Evolutionary conservation across 2,888 invertebrate species (phyloP).

Genomic region (Caenorhabditis japonica): DNA sequence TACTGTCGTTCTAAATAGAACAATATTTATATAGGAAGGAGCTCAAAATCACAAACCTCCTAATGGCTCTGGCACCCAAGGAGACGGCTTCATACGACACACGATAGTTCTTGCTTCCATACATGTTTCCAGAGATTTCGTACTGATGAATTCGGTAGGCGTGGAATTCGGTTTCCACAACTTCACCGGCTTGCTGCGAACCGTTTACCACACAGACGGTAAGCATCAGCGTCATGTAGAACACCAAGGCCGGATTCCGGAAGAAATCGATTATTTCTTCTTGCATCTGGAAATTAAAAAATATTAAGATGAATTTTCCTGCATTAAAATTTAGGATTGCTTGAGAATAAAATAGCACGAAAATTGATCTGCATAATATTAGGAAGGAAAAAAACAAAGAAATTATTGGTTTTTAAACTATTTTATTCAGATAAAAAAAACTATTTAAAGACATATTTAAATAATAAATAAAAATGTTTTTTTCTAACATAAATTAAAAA

Average conservation of each 20-base stretch:
- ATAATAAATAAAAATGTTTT: too few species aligned
- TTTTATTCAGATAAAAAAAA: too few species aligned
- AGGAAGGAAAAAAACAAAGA: too few species aligned
- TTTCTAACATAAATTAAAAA: too few species aligned
- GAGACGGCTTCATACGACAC: constrained; percentile 75
- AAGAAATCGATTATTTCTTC: constrained; percentile 67
- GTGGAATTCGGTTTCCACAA: constrained; percentile 66
- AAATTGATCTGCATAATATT: too few species aligned
- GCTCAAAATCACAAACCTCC: constrained; percentile 49
- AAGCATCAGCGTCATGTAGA: constrained; percentile 62
- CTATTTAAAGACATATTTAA: too few species aligned
- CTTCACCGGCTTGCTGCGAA: constrained; percentile 61
- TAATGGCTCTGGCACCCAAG: constrained; percentile 60
- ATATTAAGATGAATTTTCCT: not conserved
- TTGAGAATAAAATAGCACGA: too few species aligned
- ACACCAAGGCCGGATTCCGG: constrained; percentile 62
- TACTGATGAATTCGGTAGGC: constrained; percentile 76
- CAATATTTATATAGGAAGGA: not conserved
- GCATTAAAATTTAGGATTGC: too few species aligned
- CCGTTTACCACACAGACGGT: constrained; percentile 63
- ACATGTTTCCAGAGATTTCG: constrained; percentile 69
- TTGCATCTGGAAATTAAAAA: constrained; percentile 50
- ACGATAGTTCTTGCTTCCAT: constrained; percentile 68
- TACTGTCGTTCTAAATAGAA: constrained; percentile 63
- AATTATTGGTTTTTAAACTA: too few species aligned